A percentile compares a stretch with the other conserved stretches of the same genome.
Evolutionary conservation across 2,113 vertebrate genomes (phyloP).

Genomic region (Lichenostomus cassidix): DNA sequence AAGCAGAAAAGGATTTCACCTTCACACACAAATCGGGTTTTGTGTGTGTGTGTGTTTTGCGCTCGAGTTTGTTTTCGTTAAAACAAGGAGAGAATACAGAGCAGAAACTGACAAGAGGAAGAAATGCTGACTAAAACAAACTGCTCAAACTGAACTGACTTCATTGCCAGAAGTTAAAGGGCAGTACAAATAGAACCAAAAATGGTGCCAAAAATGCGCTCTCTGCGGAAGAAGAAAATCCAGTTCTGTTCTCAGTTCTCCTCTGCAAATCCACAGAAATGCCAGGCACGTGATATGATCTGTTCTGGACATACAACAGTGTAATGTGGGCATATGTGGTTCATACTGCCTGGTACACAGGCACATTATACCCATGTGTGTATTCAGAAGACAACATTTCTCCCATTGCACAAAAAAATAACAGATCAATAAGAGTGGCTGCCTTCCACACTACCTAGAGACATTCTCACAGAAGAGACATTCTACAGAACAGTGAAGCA

Average conservation of each 20-base stretch:
- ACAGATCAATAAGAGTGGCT: neutral
- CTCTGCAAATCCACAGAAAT: neutral
- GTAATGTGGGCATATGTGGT: neutral
- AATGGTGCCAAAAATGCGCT: neutral
- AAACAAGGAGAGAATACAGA: neutral
- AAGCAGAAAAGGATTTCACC: neutral
- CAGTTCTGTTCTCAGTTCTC: neutral
- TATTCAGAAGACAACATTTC: neutral
- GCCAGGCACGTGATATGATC: neutral
- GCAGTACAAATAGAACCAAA: neutral
- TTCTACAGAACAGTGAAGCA: neutral
- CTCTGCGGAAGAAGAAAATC: neutral
- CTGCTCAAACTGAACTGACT: neutral
- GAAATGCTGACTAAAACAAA: neutral
- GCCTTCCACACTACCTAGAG: neutral
- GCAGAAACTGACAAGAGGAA: neutral
- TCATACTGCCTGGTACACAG: neutral
- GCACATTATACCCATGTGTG: neutral
- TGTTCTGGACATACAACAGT: neutral
- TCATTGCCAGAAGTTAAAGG: neutral
- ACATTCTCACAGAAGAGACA: neutral
- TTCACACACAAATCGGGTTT: neutral
- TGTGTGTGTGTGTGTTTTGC: neutral
- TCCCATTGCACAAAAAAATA: neutral
- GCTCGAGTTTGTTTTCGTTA: neutral